These are phyloP conservation scores for Agonopterix subpropinquella DNA, from an alignment of 2,888 invertebrate genomes.

Conservation along the genomic window DNA sequence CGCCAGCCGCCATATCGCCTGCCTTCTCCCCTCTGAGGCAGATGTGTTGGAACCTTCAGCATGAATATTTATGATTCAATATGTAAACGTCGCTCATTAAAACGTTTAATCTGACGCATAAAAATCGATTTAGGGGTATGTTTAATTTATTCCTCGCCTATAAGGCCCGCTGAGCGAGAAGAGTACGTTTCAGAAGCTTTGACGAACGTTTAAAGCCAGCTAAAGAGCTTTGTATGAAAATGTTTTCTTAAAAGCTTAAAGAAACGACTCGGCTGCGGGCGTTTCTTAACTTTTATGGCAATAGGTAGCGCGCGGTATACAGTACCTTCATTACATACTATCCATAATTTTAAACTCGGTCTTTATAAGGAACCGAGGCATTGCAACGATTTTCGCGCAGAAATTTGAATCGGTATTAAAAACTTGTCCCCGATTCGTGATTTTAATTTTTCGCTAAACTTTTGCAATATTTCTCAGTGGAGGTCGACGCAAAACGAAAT, in stretches of 20 bases:
- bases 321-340: slow-evolving; percentile 2
- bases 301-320: background rate
- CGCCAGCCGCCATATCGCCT: slow-evolving; percentile 8
- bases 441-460: slow-evolving; percentile 67
- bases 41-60: slow-evolving; percentile 28
- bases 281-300: slow-evolving; percentile 7
- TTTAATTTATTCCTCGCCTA: slow-evolving; percentile 1
- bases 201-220: slow-evolving; percentile 3
- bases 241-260: slow-evolving; percentile 10
- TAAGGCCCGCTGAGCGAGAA: background rate
- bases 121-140: slow-evolving; percentile 16
- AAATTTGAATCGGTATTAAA: slow-evolving; percentile 40
- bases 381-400: slow-evolving; percentile 20
- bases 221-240: slow-evolving; percentile 11
- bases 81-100: slow-evolving; percentile 35
- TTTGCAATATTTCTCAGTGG: slow-evolving; percentile 64
- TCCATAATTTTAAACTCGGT: slow-evolving; percentile 5
- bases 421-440: slow-evolving; percentile 58
- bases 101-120: slow-evolving; percentile 26
- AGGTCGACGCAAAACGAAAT: slow-evolving; percentile 60
- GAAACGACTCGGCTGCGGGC: slow-evolving; percentile 4
- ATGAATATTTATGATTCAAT: slow-evolving; percentile 45
- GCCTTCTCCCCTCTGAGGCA: slow-evolving; percentile 13
- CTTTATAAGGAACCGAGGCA: background rate
- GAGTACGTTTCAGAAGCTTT: slow-evolving; percentile 1